Base-by-base conservation (phyloP, 2,888 invertebrate genomes). In the Prenolepis imparis region DNA sequence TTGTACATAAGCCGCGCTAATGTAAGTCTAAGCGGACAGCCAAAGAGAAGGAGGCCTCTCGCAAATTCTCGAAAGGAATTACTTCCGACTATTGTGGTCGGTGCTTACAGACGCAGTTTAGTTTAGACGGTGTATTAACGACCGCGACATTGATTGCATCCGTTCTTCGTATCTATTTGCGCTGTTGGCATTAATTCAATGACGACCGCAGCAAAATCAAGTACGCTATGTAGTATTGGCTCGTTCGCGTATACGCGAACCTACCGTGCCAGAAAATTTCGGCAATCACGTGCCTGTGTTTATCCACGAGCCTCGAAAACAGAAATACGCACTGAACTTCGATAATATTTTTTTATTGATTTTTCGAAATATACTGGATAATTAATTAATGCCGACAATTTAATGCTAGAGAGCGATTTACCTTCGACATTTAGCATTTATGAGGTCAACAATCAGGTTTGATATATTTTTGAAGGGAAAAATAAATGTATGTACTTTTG, bases 41-140 rank as follows among this genome's bases (percentile, higher is more conserved):
- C 59, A n/a, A 52, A 52, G 52, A 52, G 52, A n/a, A 52, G 18
- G 52, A 52, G 52, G 52, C 41, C 24, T 28, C 24, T 28, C 55
- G 63, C 67, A 87, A 61, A 74, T 81, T 83, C 83, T 82, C 70
- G 63, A 48, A 68, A 82, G 86, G 68, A 81, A 86, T 86, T 85
- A 70, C 77, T 64, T 75, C 64, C 67, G 83, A 80, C 83, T 74
- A 64, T 67, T 64, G 80, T 39, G 82, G 64, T 74, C 75, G 68
- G 75, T 36, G 66, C 59, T 66, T 57, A 68, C 72, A 77, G 64
- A 55, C 63, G 44, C 66, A 64, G 61, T 57, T 57, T 52, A 82
- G 77, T 48, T 81, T 73, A 73, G 78, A 72, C 59, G 73, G 36
- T 80, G 73, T 74, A 74, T 82, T 61, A 85, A 72, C 57, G 83